phyloP scores from a whole-genome alignment of 2,888 invertebrate species.

The Chloroclystis v-ata region DNA sequence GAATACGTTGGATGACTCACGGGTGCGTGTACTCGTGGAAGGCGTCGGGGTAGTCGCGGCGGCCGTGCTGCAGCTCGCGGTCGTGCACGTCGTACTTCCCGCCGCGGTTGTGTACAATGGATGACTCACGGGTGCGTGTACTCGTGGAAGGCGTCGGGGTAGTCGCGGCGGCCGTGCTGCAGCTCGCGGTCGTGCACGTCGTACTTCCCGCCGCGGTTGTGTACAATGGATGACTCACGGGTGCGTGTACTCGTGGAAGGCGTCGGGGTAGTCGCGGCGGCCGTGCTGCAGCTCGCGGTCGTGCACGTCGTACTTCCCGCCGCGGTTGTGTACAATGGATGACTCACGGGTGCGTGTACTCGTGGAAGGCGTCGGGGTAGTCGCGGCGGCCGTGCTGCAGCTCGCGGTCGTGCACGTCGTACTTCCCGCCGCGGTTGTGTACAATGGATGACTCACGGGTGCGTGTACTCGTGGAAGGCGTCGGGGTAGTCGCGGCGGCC shows the following conservation, averaged over 20 bases:
- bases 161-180: neutral
- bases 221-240: too few relatives aligned
- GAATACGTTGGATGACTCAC: too few relatives aligned
- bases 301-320: too few relatives aligned
- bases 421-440: too few relatives aligned
- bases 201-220: too few relatives aligned
- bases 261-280: neutral
- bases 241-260: constrained; percentile 7
- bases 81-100: too few relatives aligned
- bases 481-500: constrained; percentile 1
- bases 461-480: constrained; percentile 7
- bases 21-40: constrained; percentile 79
- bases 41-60: neutral
- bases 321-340: too few relatives aligned
- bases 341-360: constrained; percentile 9
- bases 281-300: neutral
- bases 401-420: neutral
- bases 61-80: neutral
- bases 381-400: neutral
- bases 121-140: neutral
- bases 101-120: too few relatives aligned
- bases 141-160: neutral
- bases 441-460: too few relatives aligned
- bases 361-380: constrained; percentile 1
- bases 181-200: neutral